Percentiles rank a stretch among this genome's conserved stretches.
Conservation (phyloP, 2,888 invertebrate species). For the Cylloceria caligata region DNA sequence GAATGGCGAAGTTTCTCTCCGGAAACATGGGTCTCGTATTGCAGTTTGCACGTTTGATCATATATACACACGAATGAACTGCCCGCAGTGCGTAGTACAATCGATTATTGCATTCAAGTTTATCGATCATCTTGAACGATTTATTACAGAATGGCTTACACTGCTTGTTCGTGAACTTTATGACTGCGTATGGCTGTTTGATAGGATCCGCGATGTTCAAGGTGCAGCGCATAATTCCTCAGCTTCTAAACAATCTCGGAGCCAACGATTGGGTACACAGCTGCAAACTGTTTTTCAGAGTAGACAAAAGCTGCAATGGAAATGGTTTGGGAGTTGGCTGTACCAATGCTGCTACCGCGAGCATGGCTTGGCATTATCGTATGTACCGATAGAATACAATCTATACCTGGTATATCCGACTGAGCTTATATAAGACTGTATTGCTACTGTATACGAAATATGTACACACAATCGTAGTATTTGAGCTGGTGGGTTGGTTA, state of each 20-base stretch:
- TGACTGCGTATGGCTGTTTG: neutral
- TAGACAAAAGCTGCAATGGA: neutral
- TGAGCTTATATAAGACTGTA: constrained; percentile 74
- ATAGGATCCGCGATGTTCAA: neutral
- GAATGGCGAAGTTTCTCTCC: constrained; percentile 54
- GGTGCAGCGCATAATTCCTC: neutral
- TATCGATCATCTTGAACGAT: constrained; percentile 6
- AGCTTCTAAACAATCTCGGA: neutral
- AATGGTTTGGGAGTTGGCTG: constrained; percentile 60
- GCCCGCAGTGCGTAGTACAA: neutral
- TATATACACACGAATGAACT: neutral
- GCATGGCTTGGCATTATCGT: constrained; percentile 68
- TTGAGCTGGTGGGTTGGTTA: constrained; percentile 36
- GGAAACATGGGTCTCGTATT: constrained; percentile 52
- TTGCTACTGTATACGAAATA: constrained; percentile 62
- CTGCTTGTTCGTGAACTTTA: neutral
- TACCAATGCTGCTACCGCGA: constrained; percentile 40
- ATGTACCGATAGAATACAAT: constrained; percentile 80
- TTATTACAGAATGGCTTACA: neutral
- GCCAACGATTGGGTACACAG: neutral
- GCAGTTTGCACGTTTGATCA: constrained; percentile 26
- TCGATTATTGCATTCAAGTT: constrained; percentile 14
- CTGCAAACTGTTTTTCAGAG: neutral
- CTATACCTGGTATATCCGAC: constrained; percentile 66
- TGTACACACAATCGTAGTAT: constrained; percentile 49